Evolutionary conservation across 2,113 vertebrate genomes (phyloP).

Genomic region (Thalassarche chlororhynchos): DNA sequence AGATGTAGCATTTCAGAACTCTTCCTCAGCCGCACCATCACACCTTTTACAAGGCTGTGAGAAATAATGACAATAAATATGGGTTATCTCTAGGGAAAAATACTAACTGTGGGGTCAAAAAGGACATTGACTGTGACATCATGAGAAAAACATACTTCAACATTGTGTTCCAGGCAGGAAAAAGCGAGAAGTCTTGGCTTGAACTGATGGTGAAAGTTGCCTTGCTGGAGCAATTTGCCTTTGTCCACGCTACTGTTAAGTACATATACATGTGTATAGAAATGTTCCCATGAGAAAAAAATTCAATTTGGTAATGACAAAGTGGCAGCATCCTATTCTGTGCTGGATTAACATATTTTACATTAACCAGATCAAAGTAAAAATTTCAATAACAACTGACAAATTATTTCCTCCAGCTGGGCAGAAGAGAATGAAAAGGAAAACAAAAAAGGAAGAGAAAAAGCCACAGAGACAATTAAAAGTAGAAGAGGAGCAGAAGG

Average conservation of each 20-base stretch:
- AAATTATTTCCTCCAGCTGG: slow-evolving; percentile 14
- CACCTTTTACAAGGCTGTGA: background rate
- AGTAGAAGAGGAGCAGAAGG: background rate
- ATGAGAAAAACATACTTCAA: background rate
- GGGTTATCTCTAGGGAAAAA: background rate
- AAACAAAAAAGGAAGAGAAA: background rate
- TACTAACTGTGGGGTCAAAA: background rate
- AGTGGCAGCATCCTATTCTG: background rate
- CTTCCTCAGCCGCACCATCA: background rate
- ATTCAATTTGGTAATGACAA: background rate
- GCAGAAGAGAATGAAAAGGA: slow-evolving; percentile 3
- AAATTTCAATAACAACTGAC: background rate
- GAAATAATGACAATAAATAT: background rate
- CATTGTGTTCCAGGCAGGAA: background rate
- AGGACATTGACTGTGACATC: background rate
- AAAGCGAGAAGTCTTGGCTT: background rate
- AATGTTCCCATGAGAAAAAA: background rate
- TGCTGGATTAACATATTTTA: slow-evolving; percentile 13
- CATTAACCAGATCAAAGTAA: slow-evolving; percentile 28
- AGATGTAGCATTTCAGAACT: background rate
- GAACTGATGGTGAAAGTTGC: background rate
- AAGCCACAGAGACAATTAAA: slow-evolving; percentile 14
- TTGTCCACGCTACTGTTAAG: background rate
- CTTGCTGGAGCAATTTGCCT: background rate
- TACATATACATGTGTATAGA: background rate